Evolutionary conservation across 2,797 vertebrate species (phyloP).

Genomic region (Sebastes glaucus): DNA sequence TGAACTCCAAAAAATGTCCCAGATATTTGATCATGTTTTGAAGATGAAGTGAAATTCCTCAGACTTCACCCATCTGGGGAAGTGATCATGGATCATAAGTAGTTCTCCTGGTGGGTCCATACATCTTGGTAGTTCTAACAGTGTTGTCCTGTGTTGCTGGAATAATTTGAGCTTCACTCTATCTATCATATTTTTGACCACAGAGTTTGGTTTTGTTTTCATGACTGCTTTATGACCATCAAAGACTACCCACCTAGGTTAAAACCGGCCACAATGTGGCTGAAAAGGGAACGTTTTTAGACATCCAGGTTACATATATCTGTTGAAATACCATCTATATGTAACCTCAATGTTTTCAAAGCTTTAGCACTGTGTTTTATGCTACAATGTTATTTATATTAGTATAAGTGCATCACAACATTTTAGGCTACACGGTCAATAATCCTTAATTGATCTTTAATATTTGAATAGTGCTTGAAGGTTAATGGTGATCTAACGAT

Average conservation of each 20-base stretch:
- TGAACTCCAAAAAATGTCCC: constrained; percentile 4
- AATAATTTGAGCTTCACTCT: not conserved
- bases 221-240: not conserved
- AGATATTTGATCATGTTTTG: constrained; percentile 45
- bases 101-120: constrained; percentile 28
- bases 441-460: not conserved
- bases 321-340: not conserved
- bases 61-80: constrained; percentile 46
- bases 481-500: not conserved
- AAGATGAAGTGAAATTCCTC: constrained; percentile 47
- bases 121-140: not conserved
- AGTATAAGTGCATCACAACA: not conserved
- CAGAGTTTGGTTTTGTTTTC: not conserved
- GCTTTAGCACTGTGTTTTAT: not conserved
- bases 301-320: not conserved
- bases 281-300: not conserved
- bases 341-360: not conserved
- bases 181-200: not conserved
- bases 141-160: not conserved
- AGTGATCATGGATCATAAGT: constrained; percentile 35
- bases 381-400: not conserved
- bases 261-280: not conserved
- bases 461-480: not conserved
- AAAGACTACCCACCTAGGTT: not conserved
- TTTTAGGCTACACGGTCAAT: not conserved